A percentile compares a stretch with the other conserved stretches of the same genome.
Evolutionary conservation across 2,113 vertebrate genomes (phyloP).

Genomic region (Microcebus murinus): DNA sequence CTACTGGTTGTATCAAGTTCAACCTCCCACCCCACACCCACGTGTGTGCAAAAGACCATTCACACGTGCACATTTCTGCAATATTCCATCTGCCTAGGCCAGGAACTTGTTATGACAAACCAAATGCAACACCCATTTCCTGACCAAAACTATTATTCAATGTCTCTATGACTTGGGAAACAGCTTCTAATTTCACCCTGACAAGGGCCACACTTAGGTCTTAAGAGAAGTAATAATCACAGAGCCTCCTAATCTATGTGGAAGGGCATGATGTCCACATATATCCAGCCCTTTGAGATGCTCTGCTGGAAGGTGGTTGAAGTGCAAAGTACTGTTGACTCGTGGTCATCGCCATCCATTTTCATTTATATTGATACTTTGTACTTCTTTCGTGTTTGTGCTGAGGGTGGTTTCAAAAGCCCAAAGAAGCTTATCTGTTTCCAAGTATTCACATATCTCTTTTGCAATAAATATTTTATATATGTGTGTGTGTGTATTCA

Average conservation of each 20-base stretch:
- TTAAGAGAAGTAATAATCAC: neutral
- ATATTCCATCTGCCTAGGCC: neutral
- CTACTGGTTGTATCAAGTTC: neutral
- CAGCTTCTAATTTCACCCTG: neutral
- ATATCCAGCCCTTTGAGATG: slow-evolving; percentile 34
- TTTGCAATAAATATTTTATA: neutral
- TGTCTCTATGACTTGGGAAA: neutral
- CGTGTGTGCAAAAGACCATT: neutral
- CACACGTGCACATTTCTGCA: neutral
- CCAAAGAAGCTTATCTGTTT: neutral
- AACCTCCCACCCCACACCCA: no score
- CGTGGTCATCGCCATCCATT: neutral
- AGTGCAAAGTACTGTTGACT: slow-evolving; percentile 60
- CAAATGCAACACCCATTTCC: neutral
- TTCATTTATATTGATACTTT: slow-evolving; percentile 16
- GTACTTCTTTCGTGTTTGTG: neutral
- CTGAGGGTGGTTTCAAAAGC: slow-evolving; percentile 14
- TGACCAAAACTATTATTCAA: neutral
- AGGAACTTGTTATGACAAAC: neutral
- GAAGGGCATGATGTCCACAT: neutral
- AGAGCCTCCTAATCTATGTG: neutral
- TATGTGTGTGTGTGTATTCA: neutral
- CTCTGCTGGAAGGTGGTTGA: slow-evolving; percentile 58
- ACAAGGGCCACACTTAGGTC: neutral
- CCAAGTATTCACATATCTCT: neutral